Base-by-base conservation (phyloP, 2,113 vertebrate species). In the Macheiramphus alcinus region DNA sequence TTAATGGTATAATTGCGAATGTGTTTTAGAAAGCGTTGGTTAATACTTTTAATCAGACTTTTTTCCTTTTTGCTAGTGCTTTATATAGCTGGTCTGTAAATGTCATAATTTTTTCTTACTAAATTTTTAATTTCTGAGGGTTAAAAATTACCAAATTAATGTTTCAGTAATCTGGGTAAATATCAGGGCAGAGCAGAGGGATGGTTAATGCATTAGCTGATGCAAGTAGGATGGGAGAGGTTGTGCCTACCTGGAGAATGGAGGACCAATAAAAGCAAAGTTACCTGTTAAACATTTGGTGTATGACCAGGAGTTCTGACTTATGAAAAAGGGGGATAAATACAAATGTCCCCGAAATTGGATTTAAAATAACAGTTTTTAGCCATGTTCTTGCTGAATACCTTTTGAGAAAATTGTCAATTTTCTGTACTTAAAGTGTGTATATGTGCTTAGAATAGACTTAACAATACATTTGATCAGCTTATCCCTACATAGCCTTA, bases 1-100 rank as follows among this genome's bases (percentile, higher is more conserved):
- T 93, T 95, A 96, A 91, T 76, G 38, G 76, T 95, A 95, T 90
- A 93, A 85, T 96, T 96, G 23, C 47, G 80, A 53, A 32, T 55
- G 21, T 38, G n/a, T 95, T 96, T 84, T 91, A n/a, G 55, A 72
- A 81, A 81, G 36, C 4, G 21, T 62, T 88, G 48, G 75, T 81
- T 97, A 95, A 68, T 85, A 50, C 42, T 62, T 82, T 42, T 86
- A 22, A 56, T 34, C 10, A 45, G 21, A 34, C 43, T 47, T 73
- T 45, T 85, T 87, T 73, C 16, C 14, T 73, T 73, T 81, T 73
- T 72, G 42, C 36, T 88, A 34, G 9, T 78, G 11, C 21, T 83
- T 80, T 66, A n/a, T 83, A 27, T n/a, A 80, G 43, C 17, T 73
- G 10, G 8, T 73, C 15, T 93, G 18, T 61, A 76, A 66, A 52